A percentile compares a stretch with the other conserved stretches of the same genome.
phyloP scores from a whole-genome alignment of 2,113 vertebrate species.

The Prunella fulvescens region DNA sequence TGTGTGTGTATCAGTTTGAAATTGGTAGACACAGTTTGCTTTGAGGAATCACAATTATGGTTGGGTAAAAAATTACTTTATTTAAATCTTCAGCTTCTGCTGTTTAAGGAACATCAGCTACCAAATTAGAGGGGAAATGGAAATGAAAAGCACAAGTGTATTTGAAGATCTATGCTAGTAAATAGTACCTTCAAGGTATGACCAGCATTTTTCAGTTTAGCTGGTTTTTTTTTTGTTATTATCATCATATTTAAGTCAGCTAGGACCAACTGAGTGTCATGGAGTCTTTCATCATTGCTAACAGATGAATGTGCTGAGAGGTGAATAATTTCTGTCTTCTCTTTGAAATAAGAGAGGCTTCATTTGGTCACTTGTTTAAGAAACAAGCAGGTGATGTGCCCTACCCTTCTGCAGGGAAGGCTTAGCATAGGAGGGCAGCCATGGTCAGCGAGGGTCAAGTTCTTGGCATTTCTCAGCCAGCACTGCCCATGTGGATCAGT shows the following conservation, averaged over 20 bases:
- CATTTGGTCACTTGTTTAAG: neutral
- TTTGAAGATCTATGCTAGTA: neutral
- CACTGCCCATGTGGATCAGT: neutral
- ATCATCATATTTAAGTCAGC: neutral
- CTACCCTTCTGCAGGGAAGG: fast-evolving
- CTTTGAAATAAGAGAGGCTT: neutral
- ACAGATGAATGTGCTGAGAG: neutral
- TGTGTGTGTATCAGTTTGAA: neutral
- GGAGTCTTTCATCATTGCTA: neutral
- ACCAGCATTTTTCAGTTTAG: neutral
- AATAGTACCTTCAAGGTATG: neutral
- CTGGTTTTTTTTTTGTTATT: neutral
- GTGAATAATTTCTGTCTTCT: neutral
- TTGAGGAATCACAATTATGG: neutral
- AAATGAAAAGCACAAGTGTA: neutral
- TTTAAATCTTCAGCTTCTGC: neutral
- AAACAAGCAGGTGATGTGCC: neutral
- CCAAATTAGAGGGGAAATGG: neutral
- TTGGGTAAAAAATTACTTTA: neutral
- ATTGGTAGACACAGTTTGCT: neutral
- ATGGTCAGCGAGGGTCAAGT: neutral
- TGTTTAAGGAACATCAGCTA: neutral
- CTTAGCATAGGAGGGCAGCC: neutral
- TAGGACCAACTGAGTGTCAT: neutral
- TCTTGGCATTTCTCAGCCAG: neutral